A percentile compares a stretch with the other conserved stretches of the same genome.
Conservation (phyloP, 2,113 vertebrate species). For the Lampris incognitus region DNA sequence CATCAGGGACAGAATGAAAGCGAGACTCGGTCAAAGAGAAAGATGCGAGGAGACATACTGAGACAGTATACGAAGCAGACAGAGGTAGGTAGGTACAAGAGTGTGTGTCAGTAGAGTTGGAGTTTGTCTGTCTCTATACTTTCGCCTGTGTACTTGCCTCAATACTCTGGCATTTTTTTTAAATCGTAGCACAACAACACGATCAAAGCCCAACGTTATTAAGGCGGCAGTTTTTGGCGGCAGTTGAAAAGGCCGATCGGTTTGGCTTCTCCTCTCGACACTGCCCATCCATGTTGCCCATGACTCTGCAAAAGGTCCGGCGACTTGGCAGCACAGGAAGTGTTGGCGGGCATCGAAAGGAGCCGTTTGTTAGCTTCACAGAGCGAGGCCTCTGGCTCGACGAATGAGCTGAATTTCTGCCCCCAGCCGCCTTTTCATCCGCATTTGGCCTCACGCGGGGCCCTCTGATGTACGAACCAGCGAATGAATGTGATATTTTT, state of each 20-base stretch:
- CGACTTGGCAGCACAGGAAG: slow-evolving; percentile 69
- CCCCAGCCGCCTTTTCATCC: slow-evolving; percentile 61
- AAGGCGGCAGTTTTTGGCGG: slow-evolving; percentile 69
- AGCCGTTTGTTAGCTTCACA: slow-evolving; percentile 60
- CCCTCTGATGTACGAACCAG: slow-evolving; percentile 53
- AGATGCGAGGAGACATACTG: no score
- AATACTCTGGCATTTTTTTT: slow-evolving; percentile 55
- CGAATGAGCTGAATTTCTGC: slow-evolving; percentile 76
- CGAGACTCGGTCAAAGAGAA: slow-evolving; percentile 22
- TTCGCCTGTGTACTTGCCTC: slow-evolving; percentile 30
- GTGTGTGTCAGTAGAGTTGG: slow-evolving; percentile 18
- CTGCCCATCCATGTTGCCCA: slow-evolving; percentile 61
- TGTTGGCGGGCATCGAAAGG: slow-evolving; percentile 53
- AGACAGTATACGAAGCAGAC: no score
- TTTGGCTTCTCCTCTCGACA: slow-evolving; percentile 61
- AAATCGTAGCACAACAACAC: slow-evolving; percentile 62
- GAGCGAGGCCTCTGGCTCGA: slow-evolving; percentile 59
- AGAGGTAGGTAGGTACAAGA: not conserved
- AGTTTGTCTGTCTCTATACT: slow-evolving; percentile 29
- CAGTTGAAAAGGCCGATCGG: slow-evolving; percentile 66
- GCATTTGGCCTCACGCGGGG: slow-evolving; percentile 49
- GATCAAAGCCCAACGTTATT: slow-evolving; percentile 74
- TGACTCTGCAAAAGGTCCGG: slow-evolving; percentile 76
- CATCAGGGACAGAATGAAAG: slow-evolving; percentile 6
- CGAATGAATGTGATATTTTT: slow-evolving; percentile 27